A percentile compares a stretch with the other conserved stretches of the same genome.
Conservation (phyloP, 1,140 invertebrate genomes). For the Octopus bimaculoides region DNA sequence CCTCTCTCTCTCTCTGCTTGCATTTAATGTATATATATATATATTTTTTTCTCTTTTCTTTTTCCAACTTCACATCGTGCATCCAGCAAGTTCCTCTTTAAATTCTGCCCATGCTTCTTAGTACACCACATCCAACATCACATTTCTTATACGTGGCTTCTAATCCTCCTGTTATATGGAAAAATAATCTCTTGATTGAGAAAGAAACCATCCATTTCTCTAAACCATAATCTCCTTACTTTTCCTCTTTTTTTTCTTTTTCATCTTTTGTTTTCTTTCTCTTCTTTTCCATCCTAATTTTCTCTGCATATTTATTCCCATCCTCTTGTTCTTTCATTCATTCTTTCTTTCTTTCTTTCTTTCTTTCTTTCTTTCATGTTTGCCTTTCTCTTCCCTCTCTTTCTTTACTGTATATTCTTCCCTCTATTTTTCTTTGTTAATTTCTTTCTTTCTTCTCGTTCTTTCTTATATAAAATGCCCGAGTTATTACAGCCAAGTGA, state of each 20-base stretch:
- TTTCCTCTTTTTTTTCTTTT: background rate
- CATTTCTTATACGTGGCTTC: no score
- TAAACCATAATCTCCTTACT: background rate
- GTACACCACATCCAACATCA: no score
- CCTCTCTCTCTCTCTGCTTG: background rate
- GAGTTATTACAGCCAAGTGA: no score
- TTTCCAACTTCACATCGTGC: no score
- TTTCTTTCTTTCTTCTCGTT: conserved; percentile 11
- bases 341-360: conserved; percentile 18
- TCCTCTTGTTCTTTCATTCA: conserved; percentile 17
- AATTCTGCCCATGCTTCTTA: no score
- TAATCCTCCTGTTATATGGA: background rate
- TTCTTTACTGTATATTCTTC: conserved; percentile 13
- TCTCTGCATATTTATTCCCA: conserved; percentile 11
- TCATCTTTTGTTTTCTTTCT: background rate
- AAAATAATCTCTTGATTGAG: background rate
- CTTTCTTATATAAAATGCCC: background rate
- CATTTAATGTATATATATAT: background rate
- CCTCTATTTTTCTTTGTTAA: conserved; percentile 11
- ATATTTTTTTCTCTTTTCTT: background rate
- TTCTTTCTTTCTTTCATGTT: conserved; percentile 5
- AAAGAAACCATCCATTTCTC: background rate
- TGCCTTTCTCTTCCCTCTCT: conserved; percentile 15
- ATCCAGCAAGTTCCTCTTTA: no score
- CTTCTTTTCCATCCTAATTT: background rate